Percentiles rank a stretch among this genome's conserved stretches.
These are phyloP conservation scores for Pelecanoides urinatrix DNA, from an alignment of 2,113 vertebrate species.

Conservation along the genomic window DNA sequence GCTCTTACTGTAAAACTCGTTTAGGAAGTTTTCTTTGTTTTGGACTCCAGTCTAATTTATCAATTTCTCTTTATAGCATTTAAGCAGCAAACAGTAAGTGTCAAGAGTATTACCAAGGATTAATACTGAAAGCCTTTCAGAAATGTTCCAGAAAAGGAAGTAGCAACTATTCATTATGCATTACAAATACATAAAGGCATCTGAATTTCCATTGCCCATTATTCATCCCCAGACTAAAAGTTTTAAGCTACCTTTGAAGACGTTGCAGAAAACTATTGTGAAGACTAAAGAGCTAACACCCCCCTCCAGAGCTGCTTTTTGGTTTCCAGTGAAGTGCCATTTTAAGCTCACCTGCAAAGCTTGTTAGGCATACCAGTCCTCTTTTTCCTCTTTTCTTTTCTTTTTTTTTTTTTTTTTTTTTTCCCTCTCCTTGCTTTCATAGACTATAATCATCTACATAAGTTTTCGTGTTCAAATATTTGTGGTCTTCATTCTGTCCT, in stretches of 20 bases:
- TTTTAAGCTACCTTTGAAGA: background rate
- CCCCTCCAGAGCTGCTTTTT: background rate
- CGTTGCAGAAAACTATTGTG: background rate
- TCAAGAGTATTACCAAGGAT: background rate
- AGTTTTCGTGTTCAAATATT: background rate
- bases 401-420: fast-evolving
- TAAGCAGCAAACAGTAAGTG: background rate
- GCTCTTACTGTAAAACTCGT: background rate
- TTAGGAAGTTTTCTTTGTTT: background rate
- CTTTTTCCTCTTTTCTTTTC: background rate
- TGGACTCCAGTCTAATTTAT: background rate
- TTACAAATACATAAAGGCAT: conserved; percentile 58
- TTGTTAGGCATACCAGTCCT: background rate
- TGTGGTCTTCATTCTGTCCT: background rate
- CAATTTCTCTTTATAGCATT: background rate
- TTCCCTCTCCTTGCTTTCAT: background rate
- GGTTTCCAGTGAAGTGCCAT: background rate
- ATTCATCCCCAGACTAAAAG: background rate
- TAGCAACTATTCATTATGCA: background rate
- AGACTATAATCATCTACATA: background rate
- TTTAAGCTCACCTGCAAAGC: background rate
- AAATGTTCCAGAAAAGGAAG: conserved; percentile 70
- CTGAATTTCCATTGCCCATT: background rate
- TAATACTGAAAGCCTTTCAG: conserved; percentile 28
- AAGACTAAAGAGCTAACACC: background rate